A percentile compares a stretch with the other conserved stretches of the same genome.
These are phyloP conservation scores for Sinella curviseta DNA, from an alignment of 1,140 invertebrate species.

Conservation along the genomic window DNA sequence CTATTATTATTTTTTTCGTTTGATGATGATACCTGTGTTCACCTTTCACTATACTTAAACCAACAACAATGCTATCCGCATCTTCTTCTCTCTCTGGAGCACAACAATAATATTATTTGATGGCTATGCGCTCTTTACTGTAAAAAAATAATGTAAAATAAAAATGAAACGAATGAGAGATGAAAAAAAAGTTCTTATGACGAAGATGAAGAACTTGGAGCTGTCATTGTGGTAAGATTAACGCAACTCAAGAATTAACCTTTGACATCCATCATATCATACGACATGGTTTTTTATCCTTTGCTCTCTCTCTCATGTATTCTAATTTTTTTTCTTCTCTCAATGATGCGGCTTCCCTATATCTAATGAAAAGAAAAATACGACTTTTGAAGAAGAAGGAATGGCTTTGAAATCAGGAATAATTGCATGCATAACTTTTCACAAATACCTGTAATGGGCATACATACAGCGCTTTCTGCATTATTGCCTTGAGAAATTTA, in stretches of 20 bases:
- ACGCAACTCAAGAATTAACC: constrained; percentile 48
- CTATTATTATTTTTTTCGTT: no score
- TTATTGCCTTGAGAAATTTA: no score
- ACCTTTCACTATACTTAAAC: no score
- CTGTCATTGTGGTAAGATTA: constrained; percentile 45
- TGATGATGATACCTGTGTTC: no score
- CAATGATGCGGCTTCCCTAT: no score
- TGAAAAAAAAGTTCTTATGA: background rate
- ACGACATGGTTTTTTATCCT: background rate
- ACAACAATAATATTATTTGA: background rate
- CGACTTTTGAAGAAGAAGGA: background rate
- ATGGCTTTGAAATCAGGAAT: background rate
- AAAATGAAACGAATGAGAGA: background rate
- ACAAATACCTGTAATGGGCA: no score
- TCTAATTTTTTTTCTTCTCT: background rate
- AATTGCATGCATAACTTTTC: background rate
- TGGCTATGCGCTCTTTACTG: background rate
- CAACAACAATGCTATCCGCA: no score
- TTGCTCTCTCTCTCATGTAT: no score
- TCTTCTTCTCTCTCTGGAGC: no score
- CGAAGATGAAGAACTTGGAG: constrained; percentile 20
- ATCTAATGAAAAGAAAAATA: no score
- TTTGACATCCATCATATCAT: constrained; percentile 34
- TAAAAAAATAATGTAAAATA: background rate
- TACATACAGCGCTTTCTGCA: no score